Conservation (phyloP, 2,888 invertebrate genomes). For the Nomada goodeniana region DNA sequence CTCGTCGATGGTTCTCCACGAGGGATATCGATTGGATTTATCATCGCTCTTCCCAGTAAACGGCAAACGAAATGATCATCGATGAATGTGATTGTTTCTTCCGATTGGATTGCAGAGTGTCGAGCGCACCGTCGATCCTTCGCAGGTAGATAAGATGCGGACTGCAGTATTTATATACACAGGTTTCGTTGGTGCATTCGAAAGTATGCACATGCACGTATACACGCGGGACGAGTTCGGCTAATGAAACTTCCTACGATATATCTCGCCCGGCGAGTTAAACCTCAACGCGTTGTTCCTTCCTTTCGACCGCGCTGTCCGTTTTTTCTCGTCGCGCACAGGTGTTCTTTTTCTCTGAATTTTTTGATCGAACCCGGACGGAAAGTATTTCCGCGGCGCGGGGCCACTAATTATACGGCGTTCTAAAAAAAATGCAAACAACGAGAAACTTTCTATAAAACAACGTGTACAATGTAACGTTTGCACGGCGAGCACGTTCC, state of each 20-base stretch:
- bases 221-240: conserved; percentile 6
- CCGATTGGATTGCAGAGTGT: too few species aligned
- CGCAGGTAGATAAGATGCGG: neutral
- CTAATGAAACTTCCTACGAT: conserved; percentile 40
- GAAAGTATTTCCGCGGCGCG: conserved; percentile 48
- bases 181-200: conserved; percentile 19
- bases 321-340: neutral
- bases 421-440: conserved; percentile 37
- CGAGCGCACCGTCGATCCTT: neutral
- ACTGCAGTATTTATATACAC: conserved; percentile 2
- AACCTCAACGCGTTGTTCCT: conserved; percentile 22
- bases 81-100: too few species aligned
- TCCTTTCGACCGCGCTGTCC: neutral
- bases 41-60: neutral
- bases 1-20: too few species aligned
- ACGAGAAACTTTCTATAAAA: conserved; percentile 49
- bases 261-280: conserved; percentile 10
- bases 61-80: too few species aligned
- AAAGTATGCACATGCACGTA: neutral
- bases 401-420: conserved; percentile 37
- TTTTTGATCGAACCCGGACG: conserved; percentile 18
- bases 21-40: too few species aligned
- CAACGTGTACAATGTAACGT: conserved; percentile 23
- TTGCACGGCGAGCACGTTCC: conserved; percentile 19
- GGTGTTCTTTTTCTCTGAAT: conserved; percentile 21